Conservation (phyloP, 2,113 vertebrate genomes). For the Oryzias curvinotus region DNA sequence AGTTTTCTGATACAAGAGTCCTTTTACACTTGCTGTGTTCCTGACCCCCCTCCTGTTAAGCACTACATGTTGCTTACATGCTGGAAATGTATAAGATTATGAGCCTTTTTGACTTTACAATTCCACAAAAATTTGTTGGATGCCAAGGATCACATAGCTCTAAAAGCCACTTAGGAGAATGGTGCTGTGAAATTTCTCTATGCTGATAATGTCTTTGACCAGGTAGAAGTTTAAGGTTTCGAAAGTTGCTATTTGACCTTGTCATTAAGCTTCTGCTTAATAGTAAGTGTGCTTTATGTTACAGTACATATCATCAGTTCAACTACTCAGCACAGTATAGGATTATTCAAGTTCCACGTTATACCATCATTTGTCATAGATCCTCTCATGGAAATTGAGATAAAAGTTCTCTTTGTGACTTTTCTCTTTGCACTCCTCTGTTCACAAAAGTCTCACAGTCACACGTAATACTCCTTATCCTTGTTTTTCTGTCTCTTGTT, state of each 20-base stretch:
- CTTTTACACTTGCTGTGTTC: constrained; percentile 66
- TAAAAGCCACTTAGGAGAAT: constrained; percentile 94
- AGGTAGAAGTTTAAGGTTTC: constrained; percentile 84
- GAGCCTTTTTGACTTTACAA: constrained; percentile 68
- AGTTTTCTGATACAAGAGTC: constrained; percentile 73
- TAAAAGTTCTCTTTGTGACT: constrained; percentile 72
- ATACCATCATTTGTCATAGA: constrained; percentile 81
- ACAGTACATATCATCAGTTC: constrained; percentile 87
- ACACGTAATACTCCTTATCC: constrained; percentile 99
- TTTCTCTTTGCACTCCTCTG: constrained; percentile 48
- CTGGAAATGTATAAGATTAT: constrained; percentile 74
- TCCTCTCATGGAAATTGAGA: constrained; percentile 76
- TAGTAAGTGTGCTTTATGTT: constrained; percentile 93
- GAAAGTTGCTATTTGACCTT: constrained; percentile 82
- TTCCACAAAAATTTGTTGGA: constrained; percentile 73
- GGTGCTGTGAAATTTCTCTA: constrained; percentile 88
- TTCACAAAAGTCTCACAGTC: constrained; percentile 64
- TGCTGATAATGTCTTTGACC: constrained; percentile 87
- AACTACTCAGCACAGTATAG: constrained; percentile 80
- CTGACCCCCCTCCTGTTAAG: constrained; percentile 72
- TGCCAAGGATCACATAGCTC: constrained; percentile 78
- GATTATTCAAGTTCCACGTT: constrained; percentile 73
- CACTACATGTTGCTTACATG: constrained; percentile 79
- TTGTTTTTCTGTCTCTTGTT: constrained; percentile 99
- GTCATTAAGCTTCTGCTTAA: constrained; percentile 71